These are phyloP conservation scores for Ibidorhyncha struthersii DNA, from an alignment of 2,113 vertebrate genomes.

Conservation along the genomic window DNA sequence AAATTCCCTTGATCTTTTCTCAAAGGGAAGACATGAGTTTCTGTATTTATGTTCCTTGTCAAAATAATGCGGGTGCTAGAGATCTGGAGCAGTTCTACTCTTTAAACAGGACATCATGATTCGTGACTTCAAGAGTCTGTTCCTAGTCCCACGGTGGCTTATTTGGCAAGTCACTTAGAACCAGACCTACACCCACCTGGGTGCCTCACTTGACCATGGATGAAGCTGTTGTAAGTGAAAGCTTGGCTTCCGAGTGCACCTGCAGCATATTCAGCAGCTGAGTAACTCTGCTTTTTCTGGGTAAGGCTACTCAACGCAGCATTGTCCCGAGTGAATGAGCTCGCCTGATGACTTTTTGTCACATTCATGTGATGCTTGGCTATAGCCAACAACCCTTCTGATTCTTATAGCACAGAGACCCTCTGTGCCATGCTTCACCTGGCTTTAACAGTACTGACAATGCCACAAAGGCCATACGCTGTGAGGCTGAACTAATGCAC, in stretches of 20 bases:
- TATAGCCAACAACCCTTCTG: background rate
- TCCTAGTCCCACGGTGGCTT: background rate
- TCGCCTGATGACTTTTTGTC: background rate
- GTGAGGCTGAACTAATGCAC: background rate
- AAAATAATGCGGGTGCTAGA: background rate
- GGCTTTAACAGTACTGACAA: background rate
- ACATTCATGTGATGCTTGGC: background rate
- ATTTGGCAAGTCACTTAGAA: background rate
- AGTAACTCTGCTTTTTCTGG: background rate
- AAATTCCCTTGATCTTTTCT: background rate
- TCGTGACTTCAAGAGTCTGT: background rate
- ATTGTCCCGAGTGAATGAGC: background rate
- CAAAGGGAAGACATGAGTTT: background rate
- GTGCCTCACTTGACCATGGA: accelerated
- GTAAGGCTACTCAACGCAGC: background rate
- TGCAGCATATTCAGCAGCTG: background rate
- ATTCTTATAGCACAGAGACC: background rate
- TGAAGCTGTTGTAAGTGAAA: background rate
- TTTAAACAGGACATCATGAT: background rate
- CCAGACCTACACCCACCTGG: accelerated
- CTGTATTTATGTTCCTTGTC: background rate
- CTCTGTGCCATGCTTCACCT: background rate
- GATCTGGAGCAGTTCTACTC: background rate
- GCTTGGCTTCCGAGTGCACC: background rate
- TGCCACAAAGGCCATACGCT: background rate